These are phyloP conservation scores for Anthoscopus minutus DNA, from an alignment of 2,113 vertebrate genomes.

Conservation along the genomic window DNA sequence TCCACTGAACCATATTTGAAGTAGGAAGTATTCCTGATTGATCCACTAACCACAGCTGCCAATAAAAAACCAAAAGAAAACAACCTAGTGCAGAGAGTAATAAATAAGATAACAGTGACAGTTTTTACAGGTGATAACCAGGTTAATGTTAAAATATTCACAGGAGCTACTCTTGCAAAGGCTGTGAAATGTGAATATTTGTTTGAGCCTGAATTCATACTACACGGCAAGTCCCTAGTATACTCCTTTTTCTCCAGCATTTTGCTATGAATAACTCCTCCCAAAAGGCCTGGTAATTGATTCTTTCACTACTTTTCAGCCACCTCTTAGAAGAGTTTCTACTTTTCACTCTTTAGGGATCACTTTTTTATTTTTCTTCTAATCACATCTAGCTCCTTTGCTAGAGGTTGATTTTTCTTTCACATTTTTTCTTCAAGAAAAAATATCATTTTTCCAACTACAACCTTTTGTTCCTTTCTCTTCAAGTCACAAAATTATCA, in stretches of 20 bases:
- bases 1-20: not conserved
- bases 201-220: not conserved
- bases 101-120: not conserved
- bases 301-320: not conserved
- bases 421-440: not conserved
- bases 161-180: not conserved
- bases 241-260: not conserved
- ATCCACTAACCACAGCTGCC: not conserved
- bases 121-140: not conserved
- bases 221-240: not conserved
- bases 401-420: not conserved
- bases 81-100: not conserved
- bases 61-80: not conserved
- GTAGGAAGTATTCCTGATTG: not conserved
- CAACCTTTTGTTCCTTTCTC: not conserved
- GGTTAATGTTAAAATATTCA: not conserved
- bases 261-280: not conserved
- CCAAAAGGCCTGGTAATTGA: not conserved
- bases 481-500: not conserved
- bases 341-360: not conserved
- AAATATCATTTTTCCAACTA: not conserved
- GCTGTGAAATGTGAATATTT: not conserved
- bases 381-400: not conserved
- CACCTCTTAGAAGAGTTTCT: not conserved
- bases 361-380: not conserved